Evolutionary conservation across 2,797 vertebrate species (phyloP), one percentile per base, ranked within the genome.

Genomic region (Pteropus rufus): DNA sequence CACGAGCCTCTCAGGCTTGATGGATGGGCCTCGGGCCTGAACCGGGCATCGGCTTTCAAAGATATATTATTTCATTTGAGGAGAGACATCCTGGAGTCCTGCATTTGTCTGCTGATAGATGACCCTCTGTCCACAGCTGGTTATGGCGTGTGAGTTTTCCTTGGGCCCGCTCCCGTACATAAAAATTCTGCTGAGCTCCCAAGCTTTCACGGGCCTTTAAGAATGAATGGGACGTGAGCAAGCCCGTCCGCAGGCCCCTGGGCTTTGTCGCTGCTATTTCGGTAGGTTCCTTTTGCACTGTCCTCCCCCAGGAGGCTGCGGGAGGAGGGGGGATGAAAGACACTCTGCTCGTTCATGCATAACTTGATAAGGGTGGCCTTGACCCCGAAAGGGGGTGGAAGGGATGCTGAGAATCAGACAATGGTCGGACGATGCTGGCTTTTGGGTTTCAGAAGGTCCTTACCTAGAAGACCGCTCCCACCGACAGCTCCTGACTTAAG

Each of bases 1-100:
- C 99, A 99, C 99, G 99, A 99, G 99, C 99, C 99, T 99, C 99
- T 99, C 99, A 98, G 99, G 98, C 98, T 99, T 99, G 99, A 99
- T 99, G 99, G 99, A 99, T 99, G 99, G 99, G 99, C 99, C 98
- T 98, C 97, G 98, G 99, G 99, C 99, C 99, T 98, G 99, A 99
- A 98, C 99, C 99, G 98, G 99, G 99, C 99, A 99, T 99, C 99
- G 99, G 99, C 99, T 99, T 99, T 99, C 99, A 99, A 99, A 99
- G 99, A 99, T 99, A 99, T 99, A 99, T 99, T 99, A 99, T 99
- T 99, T 99, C 99, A 99, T 99, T 99, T 99, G 99, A 99, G 99
- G 99, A 99, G 99, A 99, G 99, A 99, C 99, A 99, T 99, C 99
- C 99, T 99, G 99, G 98, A 98, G 98, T 99, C 98, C 98, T 98